Evolutionary conservation across 2,888 invertebrate species (phyloP), one percentile per base, ranked within the genome.

Genomic region (Cryptus armator): DNA sequence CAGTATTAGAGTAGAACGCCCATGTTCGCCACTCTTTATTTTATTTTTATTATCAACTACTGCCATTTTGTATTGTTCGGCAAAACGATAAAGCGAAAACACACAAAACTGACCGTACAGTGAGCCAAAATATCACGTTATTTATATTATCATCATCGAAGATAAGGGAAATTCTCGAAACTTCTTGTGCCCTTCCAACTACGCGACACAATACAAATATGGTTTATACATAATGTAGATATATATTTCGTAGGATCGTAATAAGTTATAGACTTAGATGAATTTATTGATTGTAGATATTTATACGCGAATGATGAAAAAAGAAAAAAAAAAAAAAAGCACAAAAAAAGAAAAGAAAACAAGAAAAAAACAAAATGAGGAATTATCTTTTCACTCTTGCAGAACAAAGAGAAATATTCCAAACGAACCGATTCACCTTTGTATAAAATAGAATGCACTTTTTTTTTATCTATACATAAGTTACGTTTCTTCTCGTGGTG

Each of bases 1-100:
- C 93, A 93, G 93, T 93, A 93, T 93, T 93, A 93, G 90, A 90
- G 88, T 87, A 89, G 90, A 91, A 88, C 91, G 90, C 89, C 89
- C 89, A 89, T 86, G 89, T 91, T 91, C 90, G 87, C 89, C 90
- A 87, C 88, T 89, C 87, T 87, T 88, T 89, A 80, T 87, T 85
- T 87, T 89, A 86, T 85, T 88, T 87, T 88, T 81, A 87, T 87
- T 80, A 86, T 66, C 82, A 88, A 89, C 85, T 87, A 89, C 85
- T 89, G 87, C 88, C 90, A 90, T 89, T 89, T 90, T 91, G 87
- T 90, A 90, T 89, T 89, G 88, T 86, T 72, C 79, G 77, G 71
- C 62, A 66, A 62, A 43, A 80, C 14, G n/a, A 32, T 5, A 19
- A 64, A 64, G n/a, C 68, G 44, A 10, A 29, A 53, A 64, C 56